phyloP scores from a whole-genome alignment of 2,888 invertebrate genomes.

The Melinaea marsaeus region DNA sequence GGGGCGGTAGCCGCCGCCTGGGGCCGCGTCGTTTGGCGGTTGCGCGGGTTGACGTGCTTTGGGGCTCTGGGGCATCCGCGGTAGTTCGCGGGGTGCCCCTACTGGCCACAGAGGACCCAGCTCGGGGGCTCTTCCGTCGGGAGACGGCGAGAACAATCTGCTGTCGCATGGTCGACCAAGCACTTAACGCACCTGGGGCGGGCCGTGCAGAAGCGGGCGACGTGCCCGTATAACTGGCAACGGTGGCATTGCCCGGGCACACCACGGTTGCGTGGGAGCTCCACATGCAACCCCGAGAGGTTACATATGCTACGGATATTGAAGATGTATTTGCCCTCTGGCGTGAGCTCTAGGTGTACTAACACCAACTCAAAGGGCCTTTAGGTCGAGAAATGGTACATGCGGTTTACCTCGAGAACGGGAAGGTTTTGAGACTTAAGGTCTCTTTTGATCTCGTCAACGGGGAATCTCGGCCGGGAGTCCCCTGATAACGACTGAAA shows the following conservation, averaged over 20 bases:
- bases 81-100: conserved; percentile 21
- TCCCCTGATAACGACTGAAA: conserved; percentile 2
- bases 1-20: too few relatives aligned
- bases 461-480: not conserved
- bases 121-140: not conserved
- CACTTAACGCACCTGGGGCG: conserved; percentile 24
- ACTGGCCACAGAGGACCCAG: conserved; percentile 12
- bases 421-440: conserved; percentile 7
- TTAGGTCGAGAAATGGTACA: not conserved
- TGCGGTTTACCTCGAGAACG: conserved; percentile 3
- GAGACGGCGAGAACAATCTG: conserved; percentile 5
- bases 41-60: too few relatives aligned
- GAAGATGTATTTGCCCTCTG: conserved; percentile 12
- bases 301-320: conserved; percentile 4
- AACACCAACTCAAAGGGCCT: conserved; percentile 2
- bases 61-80: conserved; percentile 18
- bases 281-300: conserved; percentile 12
- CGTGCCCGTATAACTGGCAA: conserved; percentile 22
- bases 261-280: not conserved
- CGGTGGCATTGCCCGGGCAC: conserved; percentile 6
- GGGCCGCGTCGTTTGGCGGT: too few relatives aligned
- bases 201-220: conserved; percentile 10
- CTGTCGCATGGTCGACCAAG: conserved; percentile 16
- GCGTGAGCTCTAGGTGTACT: not conserved
- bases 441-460: not conserved